phyloP scores from a whole-genome alignment of 1,140 invertebrate species.

The Aphaenogaster floridana region DNA sequence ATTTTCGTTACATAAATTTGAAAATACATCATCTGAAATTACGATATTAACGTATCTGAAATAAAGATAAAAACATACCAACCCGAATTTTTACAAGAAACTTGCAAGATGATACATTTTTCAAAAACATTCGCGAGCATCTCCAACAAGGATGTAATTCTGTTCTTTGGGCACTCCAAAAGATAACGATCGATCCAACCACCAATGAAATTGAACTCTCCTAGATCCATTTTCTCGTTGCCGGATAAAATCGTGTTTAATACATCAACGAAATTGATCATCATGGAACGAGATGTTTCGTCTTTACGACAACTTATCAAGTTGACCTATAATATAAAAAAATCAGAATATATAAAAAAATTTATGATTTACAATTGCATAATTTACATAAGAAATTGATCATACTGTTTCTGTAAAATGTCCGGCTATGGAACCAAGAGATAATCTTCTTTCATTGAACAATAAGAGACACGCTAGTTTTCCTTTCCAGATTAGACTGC shows the following conservation, averaged over 20 bases:
- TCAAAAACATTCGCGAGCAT: constrained; percentile 78
- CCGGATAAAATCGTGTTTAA: constrained; percentile 80
- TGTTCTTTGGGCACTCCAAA: constrained; percentile 79
- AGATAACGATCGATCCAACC: constrained; percentile 85
- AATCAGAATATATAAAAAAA: not conserved
- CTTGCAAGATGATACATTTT: constrained; percentile 72
- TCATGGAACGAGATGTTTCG: constrained; percentile 79
- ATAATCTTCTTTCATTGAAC: constrained; percentile 78
- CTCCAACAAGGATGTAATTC: constrained; percentile 75
- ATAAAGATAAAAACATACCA: constrained; percentile 24
- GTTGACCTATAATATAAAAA: constrained; percentile 76
- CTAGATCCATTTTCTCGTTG: constrained; percentile 78
- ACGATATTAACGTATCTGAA: not conserved
- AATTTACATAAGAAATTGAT: constrained; percentile 21
- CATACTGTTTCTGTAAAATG: constrained; percentile 76
- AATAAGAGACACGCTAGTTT: constrained; percentile 82
- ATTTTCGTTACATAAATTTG: not conserved
- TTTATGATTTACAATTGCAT: not conserved
- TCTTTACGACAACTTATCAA: constrained; percentile 80
- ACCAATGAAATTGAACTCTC: constrained; percentile 83
- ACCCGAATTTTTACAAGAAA: constrained; percentile 61
- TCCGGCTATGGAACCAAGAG: constrained; percentile 76
- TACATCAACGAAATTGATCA: constrained; percentile 83
- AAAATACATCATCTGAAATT: not conserved
- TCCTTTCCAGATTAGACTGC: constrained; percentile 83